Percentiles rank a stretch among this genome's conserved stretches.
Evolutionary conservation across 2,113 vertebrate genomes (phyloP).

Genomic region (Oryzias javanicus): DNA sequence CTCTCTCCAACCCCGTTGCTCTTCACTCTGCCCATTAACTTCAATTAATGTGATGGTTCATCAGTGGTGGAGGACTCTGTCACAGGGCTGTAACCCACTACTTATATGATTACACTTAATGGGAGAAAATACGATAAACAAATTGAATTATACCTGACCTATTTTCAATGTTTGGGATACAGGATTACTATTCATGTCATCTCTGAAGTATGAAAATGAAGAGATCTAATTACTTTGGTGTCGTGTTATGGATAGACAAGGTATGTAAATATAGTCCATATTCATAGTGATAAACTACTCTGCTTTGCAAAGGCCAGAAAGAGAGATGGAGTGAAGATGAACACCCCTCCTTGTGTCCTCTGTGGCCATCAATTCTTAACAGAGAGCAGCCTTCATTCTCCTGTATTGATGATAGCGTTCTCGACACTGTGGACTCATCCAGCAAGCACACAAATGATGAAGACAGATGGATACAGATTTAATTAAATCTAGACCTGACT

Average conservation of each 20-base stretch:
- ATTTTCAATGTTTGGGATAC: constrained; percentile 66
- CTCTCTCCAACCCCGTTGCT: constrained; percentile 37
- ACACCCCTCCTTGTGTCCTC: constrained; percentile 62
- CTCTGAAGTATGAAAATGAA: constrained; percentile 68
- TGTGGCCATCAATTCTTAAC: constrained; percentile 67
- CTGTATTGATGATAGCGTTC: constrained; percentile 55
- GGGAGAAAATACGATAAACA: constrained; percentile 74
- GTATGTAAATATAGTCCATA: constrained; percentile 59
- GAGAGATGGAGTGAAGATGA: constrained; percentile 59
- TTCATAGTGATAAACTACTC: constrained; percentile 66
- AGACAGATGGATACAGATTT: constrained; percentile 70
- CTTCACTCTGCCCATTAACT: constrained; percentile 74
- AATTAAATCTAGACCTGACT: constrained; percentile 70
- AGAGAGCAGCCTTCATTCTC: constrained; percentile 46
- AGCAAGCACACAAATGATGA: constrained; percentile 55
- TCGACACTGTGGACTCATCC: constrained; percentile 34
- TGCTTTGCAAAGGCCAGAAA: constrained; percentile 61
- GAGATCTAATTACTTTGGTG: constrained; percentile 70
- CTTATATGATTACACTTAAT: constrained; percentile 74
- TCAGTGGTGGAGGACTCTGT: constrained; percentile 69
- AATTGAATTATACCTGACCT: constrained; percentile 78
- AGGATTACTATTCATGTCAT: constrained; percentile 70
- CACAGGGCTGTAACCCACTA: constrained; percentile 59
- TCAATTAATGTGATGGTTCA: constrained; percentile 78
- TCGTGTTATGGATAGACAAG: constrained; percentile 64